These are phyloP conservation scores for Zeuzera pyrina DNA, from an alignment of 2,888 invertebrate species.

Conservation along the genomic window DNA sequence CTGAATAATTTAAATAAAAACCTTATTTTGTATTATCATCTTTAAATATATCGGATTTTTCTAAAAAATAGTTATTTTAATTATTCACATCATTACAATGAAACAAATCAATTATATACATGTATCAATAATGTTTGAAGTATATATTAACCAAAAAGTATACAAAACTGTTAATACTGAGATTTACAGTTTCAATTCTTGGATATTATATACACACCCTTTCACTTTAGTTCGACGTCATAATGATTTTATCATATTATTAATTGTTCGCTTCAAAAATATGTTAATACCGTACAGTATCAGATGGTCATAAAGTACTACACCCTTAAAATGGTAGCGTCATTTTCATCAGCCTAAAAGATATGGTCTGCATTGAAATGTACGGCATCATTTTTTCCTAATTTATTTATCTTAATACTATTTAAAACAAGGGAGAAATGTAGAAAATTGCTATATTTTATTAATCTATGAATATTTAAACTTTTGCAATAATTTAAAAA, in stretches of 20 bases:
- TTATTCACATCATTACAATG: constrained; percentile 9
- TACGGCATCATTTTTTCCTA: constrained; percentile 13
- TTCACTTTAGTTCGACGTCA: constrained; percentile 11
- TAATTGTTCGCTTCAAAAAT: constrained; percentile 10
- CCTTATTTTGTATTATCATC: constrained; percentile 13
- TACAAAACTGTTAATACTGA: constrained; percentile 13
- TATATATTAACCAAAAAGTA: constrained; percentile 7
- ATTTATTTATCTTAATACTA: no score
- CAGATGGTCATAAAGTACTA: constrained; percentile 11
- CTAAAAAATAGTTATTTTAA: constrained; percentile 7
- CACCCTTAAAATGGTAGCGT: constrained; percentile 8
- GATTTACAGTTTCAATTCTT: constrained; percentile 14
- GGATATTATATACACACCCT: constrained; percentile 12
- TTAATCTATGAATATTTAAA: constrained; percentile 13
- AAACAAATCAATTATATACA: constrained; percentile 9
- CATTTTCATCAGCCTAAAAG: constrained; percentile 14
- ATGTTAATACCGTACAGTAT: constrained; percentile 12
- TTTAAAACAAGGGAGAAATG: constrained; percentile 12
- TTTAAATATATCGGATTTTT: constrained; percentile 8
- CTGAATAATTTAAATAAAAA: constrained; percentile 14
- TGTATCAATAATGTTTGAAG: constrained; percentile 4
- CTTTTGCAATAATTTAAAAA: constrained; percentile 13
- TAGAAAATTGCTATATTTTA: constrained; percentile 14
- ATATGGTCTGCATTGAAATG: constrained; percentile 14
- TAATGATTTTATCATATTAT: constrained; percentile 12